A percentile compares a stretch with the other conserved stretches of the same genome.
phyloP scores from a whole-genome alignment of 2,888 invertebrate genomes.

The Sericinus montela region DNA sequence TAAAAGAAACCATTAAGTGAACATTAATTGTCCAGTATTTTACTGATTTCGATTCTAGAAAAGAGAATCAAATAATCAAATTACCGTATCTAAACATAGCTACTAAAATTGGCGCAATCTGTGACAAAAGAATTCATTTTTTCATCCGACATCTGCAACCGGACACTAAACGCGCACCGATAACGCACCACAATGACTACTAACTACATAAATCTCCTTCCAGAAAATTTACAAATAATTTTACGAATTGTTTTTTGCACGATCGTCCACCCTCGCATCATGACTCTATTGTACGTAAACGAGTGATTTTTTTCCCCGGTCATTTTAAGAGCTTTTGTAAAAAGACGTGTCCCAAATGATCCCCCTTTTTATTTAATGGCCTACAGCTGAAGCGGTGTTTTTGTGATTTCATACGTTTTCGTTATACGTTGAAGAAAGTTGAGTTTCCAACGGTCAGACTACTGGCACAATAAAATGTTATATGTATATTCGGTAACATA shows the following conservation, averaged over 20 bases:
- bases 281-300: constrained; percentile 60
- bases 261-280: constrained; percentile 73
- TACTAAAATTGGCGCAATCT: constrained; percentile 36
- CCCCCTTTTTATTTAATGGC: constrained; percentile 60
- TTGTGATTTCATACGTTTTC: constrained; percentile 17
- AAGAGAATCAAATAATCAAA: constrained; percentile 1
- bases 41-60: no score
- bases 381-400: constrained; percentile 54
- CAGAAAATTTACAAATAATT: constrained; percentile 71
- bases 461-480: no score
- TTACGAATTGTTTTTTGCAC: constrained; percentile 51
- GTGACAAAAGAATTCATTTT: constrained; percentile 33
- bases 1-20: no score
- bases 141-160: constrained; percentile 66
- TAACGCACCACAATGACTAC: constrained; percentile 67
- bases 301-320: constrained; percentile 66
- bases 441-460: constrained; percentile 12
- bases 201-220: constrained; percentile 70
- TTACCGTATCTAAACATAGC: constrained; percentile 9
- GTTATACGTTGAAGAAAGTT: constrained; percentile 16
- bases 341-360: constrained; percentile 62
- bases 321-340: constrained; percentile 70
- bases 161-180: constrained; percentile 52
- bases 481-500: no score
- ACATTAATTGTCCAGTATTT: no score